These are phyloP conservation scores for Zophobas morio DNA, from an alignment of 1,140 invertebrate genomes.

Conservation along the genomic window DNA sequence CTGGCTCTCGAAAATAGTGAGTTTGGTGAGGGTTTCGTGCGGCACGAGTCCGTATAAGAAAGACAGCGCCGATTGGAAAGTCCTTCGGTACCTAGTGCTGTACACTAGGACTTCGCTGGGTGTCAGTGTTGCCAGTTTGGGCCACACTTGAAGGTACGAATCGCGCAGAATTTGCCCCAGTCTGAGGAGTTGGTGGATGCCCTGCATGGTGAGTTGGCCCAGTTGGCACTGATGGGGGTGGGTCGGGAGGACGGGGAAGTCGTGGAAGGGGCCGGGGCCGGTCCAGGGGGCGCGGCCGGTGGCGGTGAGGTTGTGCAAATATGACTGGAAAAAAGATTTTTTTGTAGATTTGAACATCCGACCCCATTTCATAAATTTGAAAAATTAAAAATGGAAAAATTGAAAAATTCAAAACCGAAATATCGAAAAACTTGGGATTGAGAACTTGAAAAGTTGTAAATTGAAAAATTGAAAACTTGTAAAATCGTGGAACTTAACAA, in stretches of 20 bases:
- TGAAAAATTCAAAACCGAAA: too few relatives aligned
- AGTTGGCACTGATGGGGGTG: constrained; percentile 73
- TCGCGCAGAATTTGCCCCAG: constrained; percentile 81
- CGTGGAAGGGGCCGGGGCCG: constrained; percentile 86
- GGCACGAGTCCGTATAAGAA: constrained; percentile 84
- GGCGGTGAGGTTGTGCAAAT: constrained; percentile 73
- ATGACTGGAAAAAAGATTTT: constrained; percentile 66
- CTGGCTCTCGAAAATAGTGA: constrained; percentile 79
- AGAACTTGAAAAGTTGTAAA: too few relatives aligned
- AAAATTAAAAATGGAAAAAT: too few relatives aligned
- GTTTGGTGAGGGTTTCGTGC: constrained; percentile 67
- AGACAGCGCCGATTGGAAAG: constrained; percentile 90
- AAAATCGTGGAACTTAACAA: too few relatives aligned
- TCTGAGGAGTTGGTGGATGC: constrained; percentile 78
- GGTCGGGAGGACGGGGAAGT: constrained; percentile 82
- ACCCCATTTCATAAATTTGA: too few relatives aligned
- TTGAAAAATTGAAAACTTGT: too few relatives aligned
- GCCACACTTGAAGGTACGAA: constrained; percentile 74
- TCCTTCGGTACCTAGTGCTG: constrained; percentile 88
- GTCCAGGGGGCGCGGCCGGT: constrained; percentile 78
- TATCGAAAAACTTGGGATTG: too few relatives aligned
- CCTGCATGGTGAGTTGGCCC: constrained; percentile 80
- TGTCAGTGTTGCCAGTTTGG: constrained; percentile 61
- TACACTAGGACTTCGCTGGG: constrained; percentile 80
- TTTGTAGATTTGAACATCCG: too few relatives aligned